A percentile compares a stretch with the other conserved stretches of the same genome.
Evolutionary conservation across 2,113 vertebrate genomes (phyloP).

Genomic region (Ovis canadensis): DNA sequence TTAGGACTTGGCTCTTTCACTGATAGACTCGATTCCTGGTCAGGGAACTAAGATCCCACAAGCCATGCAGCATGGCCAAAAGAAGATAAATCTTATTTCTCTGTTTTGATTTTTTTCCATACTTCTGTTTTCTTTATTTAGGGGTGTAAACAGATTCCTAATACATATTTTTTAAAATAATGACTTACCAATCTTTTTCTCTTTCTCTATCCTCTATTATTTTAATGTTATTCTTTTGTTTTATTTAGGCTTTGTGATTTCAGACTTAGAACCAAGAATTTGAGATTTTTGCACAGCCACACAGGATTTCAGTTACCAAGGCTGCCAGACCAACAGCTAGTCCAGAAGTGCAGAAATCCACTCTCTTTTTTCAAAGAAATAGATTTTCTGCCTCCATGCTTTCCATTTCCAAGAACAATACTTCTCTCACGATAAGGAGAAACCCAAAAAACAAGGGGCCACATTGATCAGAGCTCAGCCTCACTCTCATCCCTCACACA

Average conservation of each 20-base stretch:
- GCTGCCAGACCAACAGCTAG: neutral
- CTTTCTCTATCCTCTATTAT: neutral
- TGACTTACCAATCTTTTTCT: neutral
- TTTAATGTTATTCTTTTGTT: neutral
- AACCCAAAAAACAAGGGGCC: neutral
- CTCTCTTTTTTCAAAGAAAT: neutral
- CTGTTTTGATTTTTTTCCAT: neutral
- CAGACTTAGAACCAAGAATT: neutral
- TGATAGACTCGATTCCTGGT: neutral
- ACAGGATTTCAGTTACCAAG: neutral
- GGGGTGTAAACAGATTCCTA: neutral
- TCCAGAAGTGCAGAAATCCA: neutral
- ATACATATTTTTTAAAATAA: neutral
- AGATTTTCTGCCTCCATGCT: neutral
- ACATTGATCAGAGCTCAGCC: neutral
- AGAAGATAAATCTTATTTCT: neutral
- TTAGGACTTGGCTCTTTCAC: neutral
- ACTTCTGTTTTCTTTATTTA: neutral
- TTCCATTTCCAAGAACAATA: conserved; percentile 18
- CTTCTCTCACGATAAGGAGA: neutral
- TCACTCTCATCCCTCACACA: neutral
- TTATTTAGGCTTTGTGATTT: neutral
- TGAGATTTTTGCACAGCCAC: neutral
- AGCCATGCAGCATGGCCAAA: neutral
- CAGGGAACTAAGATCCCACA: neutral